Conservation (phyloP, 2,888 invertebrate species). For the Stenotaenia linearis region DNA sequence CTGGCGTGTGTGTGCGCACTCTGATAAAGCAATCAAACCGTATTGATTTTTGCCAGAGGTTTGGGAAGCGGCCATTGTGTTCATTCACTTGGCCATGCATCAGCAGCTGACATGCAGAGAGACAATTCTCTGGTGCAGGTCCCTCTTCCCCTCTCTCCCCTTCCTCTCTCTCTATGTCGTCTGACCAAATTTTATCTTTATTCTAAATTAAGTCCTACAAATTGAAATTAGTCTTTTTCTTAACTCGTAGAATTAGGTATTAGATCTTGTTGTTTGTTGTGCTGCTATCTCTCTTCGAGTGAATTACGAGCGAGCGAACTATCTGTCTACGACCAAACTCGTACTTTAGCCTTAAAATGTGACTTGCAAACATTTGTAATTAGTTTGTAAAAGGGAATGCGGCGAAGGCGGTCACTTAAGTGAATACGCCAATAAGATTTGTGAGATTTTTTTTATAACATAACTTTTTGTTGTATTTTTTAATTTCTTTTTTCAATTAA, state of each 20-base stretch:
- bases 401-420: not conserved
- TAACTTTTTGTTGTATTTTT: not conserved
- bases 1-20: slow-evolving; percentile 15
- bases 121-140: not conserved
- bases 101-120: slow-evolving; percentile 15
- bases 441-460: no score
- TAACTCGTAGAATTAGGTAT: not conserved
- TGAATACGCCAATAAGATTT: not conserved
- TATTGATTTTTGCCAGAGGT: slow-evolving; percentile 14
- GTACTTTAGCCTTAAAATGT: slow-evolving; percentile 1
- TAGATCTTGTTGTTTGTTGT: slow-evolving; percentile 15
- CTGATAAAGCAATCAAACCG: slow-evolving; percentile 19
- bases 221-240: slow-evolving; percentile 12
- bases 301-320: not conserved
- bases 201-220: slow-evolving; percentile 6
- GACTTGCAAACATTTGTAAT: slow-evolving; percentile 7
- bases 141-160: not conserved
- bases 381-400: not conserved
- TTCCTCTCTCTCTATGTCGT: not conserved
- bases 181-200: not conserved
- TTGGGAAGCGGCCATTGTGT: slow-evolving; percentile 19
- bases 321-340: not conserved
- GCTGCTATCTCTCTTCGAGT: not conserved
- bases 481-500: not conserved
- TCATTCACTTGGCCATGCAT: slow-evolving; percentile 19